These are phyloP conservation scores for Monochamus saltuarius DNA, from an alignment of 1,140 invertebrate species.

Conservation along the genomic window DNA sequence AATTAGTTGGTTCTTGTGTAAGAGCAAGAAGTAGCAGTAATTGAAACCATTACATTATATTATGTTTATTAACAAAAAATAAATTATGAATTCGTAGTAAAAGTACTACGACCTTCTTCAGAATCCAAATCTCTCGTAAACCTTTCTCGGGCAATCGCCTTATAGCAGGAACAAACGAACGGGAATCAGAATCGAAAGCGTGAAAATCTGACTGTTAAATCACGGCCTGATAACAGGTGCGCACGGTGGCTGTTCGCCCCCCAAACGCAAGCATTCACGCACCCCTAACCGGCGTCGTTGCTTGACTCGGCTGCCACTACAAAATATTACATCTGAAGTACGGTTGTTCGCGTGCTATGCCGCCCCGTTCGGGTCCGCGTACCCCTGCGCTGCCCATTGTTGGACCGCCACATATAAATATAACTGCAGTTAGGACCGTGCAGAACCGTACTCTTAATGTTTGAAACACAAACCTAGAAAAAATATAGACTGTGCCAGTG, in stretches of 20 bases:
- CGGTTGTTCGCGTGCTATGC: conserved; percentile 19
- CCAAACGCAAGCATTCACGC: conserved; percentile 8
- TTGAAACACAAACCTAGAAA: too few relatives aligned
- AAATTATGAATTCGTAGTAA: too few relatives aligned
- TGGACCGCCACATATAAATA: conserved; percentile 17
- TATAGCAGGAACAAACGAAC: too few relatives aligned
- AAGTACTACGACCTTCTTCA: too few relatives aligned
- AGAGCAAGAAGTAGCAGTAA: too few relatives aligned
- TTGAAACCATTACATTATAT: too few relatives aligned
- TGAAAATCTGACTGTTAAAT: conserved; percentile 29
- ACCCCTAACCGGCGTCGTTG: conserved; percentile 9
- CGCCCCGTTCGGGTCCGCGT: neutral
- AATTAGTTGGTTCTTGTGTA: too few relatives aligned
- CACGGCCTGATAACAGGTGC: conserved; percentile 24
- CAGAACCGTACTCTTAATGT: conserved; percentile 10
- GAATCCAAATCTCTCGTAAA: too few relatives aligned
- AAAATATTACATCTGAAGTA: conserved; percentile 39
- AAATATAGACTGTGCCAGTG: too few relatives aligned
- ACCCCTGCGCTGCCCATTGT: conserved; percentile 11
- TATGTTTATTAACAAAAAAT: too few relatives aligned
- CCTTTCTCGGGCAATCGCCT: too few relatives aligned
- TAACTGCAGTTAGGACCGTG: conserved; percentile 9
- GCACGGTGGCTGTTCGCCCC: conserved; percentile 25
- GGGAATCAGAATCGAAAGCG: conserved; percentile 7
- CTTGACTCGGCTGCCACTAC: conserved; percentile 31